phyloP scores from a whole-genome alignment of 1,140 invertebrate species.

The Trinorchestia longiramus region DNA sequence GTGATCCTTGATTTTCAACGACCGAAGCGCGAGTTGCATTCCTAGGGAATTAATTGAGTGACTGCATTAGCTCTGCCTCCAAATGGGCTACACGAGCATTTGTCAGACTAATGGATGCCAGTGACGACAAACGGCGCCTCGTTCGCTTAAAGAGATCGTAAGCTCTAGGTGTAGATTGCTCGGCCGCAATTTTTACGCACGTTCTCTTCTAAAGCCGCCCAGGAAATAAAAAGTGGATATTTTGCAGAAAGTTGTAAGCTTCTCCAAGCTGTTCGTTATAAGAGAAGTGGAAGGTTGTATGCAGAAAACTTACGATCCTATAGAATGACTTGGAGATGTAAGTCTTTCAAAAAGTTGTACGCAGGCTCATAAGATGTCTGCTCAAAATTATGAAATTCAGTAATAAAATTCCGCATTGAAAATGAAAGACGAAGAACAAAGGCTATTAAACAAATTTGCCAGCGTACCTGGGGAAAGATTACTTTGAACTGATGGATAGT shows the following conservation, averaged over 20 bases:
- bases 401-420: background rate
- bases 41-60: background rate
- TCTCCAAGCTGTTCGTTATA: background rate
- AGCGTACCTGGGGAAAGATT: background rate
- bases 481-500: background rate
- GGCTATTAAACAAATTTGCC: background rate
- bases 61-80: background rate
- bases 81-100: background rate
- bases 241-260: background rate
- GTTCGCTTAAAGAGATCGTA: background rate
- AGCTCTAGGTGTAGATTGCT: background rate
- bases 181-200: background rate
- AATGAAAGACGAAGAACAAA: background rate
- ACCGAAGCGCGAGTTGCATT: background rate
- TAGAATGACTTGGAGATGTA: background rate
- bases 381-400: background rate
- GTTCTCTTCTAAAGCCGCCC: background rate
- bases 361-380: background rate
- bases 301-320: too few species aligned
- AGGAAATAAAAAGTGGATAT: background rate
- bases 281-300: background rate
- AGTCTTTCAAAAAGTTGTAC: background rate
- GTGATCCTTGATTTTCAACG: background rate
- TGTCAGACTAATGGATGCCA: background rate
- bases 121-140: background rate